A percentile compares a stretch with the other conserved stretches of the same genome.
Conservation (phyloP, 2,888 invertebrate genomes). For the Cryptosula pallasiana region DNA sequence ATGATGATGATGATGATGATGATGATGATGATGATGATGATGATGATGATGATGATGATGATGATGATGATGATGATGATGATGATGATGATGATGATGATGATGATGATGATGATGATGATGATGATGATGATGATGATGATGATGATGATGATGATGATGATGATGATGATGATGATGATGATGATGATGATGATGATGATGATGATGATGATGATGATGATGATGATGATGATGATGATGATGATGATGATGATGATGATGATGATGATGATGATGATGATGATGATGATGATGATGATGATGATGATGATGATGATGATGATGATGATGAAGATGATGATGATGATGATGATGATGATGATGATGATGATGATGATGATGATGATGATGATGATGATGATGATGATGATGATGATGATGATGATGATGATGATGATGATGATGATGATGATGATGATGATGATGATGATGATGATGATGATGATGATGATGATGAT, state of each 20-base stretch:
- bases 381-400: slow-evolving; percentile 10
- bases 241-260: slow-evolving; percentile 10
- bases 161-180: slow-evolving; percentile 10
- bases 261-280: slow-evolving; percentile 10
- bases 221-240: slow-evolving; percentile 10
- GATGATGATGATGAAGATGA: slow-evolving; percentile 5
- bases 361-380: slow-evolving; percentile 10
- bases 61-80: slow-evolving; percentile 10
- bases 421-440: slow-evolving; percentile 10
- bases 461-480: slow-evolving; percentile 10
- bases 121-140: slow-evolving; percentile 10
- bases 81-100: slow-evolving; percentile 10
- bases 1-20: slow-evolving; percentile 10
- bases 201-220: slow-evolving; percentile 10
- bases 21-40: slow-evolving; percentile 10
- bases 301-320: slow-evolving; percentile 10
- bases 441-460: slow-evolving; percentile 10
- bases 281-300: slow-evolving; percentile 10
- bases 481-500: slow-evolving; percentile 10
- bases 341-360: slow-evolving; percentile 10
- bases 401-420: slow-evolving; percentile 10
- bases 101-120: slow-evolving; percentile 10
- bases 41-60: slow-evolving; percentile 10
- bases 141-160: slow-evolving; percentile 10
- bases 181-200: slow-evolving; percentile 10